phyloP scores from a whole-genome alignment of 2,113 vertebrate species.

The Nicator chloris region DNA sequence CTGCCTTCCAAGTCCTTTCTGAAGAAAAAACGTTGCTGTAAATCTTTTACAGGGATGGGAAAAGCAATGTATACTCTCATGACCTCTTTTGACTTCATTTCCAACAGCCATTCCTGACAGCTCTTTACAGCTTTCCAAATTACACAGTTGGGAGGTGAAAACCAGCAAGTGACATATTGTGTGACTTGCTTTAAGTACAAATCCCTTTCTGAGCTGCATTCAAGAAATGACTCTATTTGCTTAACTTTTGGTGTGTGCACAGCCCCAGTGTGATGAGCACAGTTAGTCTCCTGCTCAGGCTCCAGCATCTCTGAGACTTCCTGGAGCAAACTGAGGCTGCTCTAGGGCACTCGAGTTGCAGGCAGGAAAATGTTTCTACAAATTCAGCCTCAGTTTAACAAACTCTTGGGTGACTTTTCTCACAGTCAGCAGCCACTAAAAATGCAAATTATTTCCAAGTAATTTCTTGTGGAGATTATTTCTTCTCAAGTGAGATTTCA shows the following conservation, averaged over 20 bases:
- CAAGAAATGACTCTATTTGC: not conserved
- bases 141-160: not conserved
- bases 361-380: not conserved
- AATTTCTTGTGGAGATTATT: not conserved
- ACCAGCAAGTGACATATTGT: not conserved
- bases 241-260: not conserved
- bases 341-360: fast-evolving
- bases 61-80: not conserved
- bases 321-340: not conserved
- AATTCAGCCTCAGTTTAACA: not conserved
- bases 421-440: not conserved
- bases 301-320: not conserved
- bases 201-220: not conserved
- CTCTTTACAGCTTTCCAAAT: not conserved
- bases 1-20: not conserved
- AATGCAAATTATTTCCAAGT: not conserved
- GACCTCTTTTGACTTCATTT: slow-evolving; percentile 12
- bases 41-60: not conserved
- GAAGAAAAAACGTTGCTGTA: not conserved
- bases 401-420: not conserved
- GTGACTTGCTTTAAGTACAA: not conserved
- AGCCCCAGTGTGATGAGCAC: not conserved
- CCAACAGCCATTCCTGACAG: not conserved
- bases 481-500: not conserved
- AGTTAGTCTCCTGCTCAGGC: not conserved